Percentiles rank a stretch among this genome's conserved stretches.
phyloP scores from a whole-genome alignment of 2,888 invertebrate genomes.

The Troides oblongomaculatus region DNA sequence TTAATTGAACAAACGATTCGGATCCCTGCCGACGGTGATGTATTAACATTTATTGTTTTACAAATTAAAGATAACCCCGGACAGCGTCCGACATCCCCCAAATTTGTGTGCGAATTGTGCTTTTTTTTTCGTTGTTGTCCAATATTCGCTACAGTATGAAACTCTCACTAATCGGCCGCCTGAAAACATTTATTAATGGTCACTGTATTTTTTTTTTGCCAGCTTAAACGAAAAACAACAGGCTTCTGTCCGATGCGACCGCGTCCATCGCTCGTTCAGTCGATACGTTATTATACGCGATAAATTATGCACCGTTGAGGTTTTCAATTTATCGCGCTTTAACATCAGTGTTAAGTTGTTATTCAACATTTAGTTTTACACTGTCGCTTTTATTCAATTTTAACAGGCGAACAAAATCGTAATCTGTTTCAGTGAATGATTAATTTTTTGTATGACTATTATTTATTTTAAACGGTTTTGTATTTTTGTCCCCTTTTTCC shows the following conservation, averaged over 20 bases:
- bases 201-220: conserved; percentile 40
- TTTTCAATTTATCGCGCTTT: conserved; percentile 49
- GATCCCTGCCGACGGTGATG: conserved; percentile 54
- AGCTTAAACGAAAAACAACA: conserved; percentile 39
- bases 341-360: conserved; percentile 47
- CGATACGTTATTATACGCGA: conserved; percentile 47
- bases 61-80: conserved; percentile 73
- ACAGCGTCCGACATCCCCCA: conserved; percentile 41
- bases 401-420: neutral
- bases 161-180: conserved; percentile 47
- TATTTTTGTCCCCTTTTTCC: too few species aligned
- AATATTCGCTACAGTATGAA: conserved; percentile 48
- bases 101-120: conserved; percentile 45
- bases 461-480: too few species aligned
- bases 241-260: conserved; percentile 36
- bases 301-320: conserved; percentile 49
- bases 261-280: conserved; percentile 38
- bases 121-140: conserved; percentile 49
- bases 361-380: conserved; percentile 31
- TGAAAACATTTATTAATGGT: conserved; percentile 50
- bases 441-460: neutral
- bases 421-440: neutral
- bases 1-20: conserved; percentile 61
- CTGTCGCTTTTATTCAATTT: conserved; percentile 2
- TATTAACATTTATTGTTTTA: conserved; percentile 79